phyloP scores from a whole-genome alignment of 2,797 vertebrate genomes.

The Argyrosomus regius region DNA sequence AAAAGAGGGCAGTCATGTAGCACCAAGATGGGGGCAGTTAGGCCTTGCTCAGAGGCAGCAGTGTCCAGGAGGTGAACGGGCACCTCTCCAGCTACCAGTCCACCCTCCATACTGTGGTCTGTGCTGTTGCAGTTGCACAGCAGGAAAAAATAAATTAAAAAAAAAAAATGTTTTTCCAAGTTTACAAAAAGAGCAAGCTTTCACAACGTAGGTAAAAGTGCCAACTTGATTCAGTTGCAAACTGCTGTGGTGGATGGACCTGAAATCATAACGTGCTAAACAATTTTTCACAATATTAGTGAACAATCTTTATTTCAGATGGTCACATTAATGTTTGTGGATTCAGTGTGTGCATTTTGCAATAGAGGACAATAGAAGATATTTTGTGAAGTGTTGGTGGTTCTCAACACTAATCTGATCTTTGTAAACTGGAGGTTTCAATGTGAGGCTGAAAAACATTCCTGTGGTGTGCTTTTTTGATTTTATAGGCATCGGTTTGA shows the following conservation, averaged over 20 bases:
- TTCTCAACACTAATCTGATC: conserved; percentile 23
- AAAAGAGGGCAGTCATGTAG: no score
- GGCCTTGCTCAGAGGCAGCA: no score
- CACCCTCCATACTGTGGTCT: no score
- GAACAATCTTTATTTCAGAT: conserved; percentile 53
- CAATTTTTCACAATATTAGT: conserved; percentile 15
- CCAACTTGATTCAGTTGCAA: conserved; percentile 48
- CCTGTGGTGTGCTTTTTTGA: conserved; percentile 7
- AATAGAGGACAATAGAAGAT: conserved; percentile 41
- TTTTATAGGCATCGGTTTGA: conserved; percentile 14
- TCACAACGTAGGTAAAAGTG: conserved; percentile 45
- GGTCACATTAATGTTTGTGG: conserved; percentile 14
- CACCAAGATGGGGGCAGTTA: no score
- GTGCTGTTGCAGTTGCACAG: conserved; percentile 44
- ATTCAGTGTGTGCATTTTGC: conserved; percentile 12
- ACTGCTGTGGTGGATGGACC: conserved; percentile 34
- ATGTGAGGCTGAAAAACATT: conserved; percentile 22
- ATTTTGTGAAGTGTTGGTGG: conserved; percentile 37
- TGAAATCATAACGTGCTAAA: conserved; percentile 37
- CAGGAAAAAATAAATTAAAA: not conserved
- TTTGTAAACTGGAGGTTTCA: conserved; percentile 20
- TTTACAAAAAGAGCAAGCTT: conserved; percentile 59
- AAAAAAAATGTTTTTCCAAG: conserved; percentile 19
- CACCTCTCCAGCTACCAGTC: no score
- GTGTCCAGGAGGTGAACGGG: no score